Base-by-base conservation (phyloP, 23 tunicate genomes). In the Pegea sp. region DNA sequence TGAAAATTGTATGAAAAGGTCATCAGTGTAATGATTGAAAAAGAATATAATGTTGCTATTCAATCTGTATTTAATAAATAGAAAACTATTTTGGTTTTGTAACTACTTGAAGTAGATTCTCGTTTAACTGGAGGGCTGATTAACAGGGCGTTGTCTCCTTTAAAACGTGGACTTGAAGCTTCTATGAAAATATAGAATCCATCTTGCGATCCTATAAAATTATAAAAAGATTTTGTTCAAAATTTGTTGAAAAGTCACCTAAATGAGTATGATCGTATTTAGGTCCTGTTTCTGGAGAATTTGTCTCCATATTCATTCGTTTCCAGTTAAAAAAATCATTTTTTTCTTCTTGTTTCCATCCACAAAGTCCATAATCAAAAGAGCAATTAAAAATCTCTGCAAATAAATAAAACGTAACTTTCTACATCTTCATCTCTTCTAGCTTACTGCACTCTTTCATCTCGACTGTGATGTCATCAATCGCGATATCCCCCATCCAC, bases 291-390 rank as follows among this genome's bases (percentile, higher is more conserved):
- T 55, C 42, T 29, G 23, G 22, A 19, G 75, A 74, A 4, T 64
- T 59, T 21, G 93, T 71, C n/a, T 53, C 61, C 4, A 28, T 46
- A 24, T 55, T 58, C 22, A 49, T 28, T 50, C 74, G 51, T 11
- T 64, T 68, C 95, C 95, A 84, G 48, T 84, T 67, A 51, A 84
- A 74, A 30, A 69, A 75, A 46, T 74, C 95, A 13, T 63, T 30
- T n/a, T 24, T 55, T 7, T n/a, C 22, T 20, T 84, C 95, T 31
- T 84, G 76, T 3, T 5, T 52, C 95, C 95, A 84, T 2, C 86
- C 95, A 58, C 95, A 84, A 8, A 48, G 22, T 3, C 76, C 71
- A 19, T 58, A 44, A 30, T 72, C 71, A 44, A 84, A 84, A 0
- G 81, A 59, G 68, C 95, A 84, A 54, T 73, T 58, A 31, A 73